Conservation (phyloP, 2,797 vertebrate genomes). For the Syngnathus rostellatus region DNA sequence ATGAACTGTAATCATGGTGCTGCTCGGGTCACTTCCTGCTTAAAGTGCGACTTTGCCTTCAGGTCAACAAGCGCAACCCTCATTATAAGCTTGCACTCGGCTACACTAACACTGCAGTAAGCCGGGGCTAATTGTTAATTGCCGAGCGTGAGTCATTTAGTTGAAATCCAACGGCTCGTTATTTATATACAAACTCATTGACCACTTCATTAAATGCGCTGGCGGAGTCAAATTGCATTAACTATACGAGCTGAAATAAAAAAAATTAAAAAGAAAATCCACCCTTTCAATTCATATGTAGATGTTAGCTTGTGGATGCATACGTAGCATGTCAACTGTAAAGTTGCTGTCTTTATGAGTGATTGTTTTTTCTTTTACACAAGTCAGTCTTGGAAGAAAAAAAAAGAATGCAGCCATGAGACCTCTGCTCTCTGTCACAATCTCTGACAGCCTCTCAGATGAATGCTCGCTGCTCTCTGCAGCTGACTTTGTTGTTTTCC, state of each 20-base stretch:
- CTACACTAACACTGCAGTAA: background rate
- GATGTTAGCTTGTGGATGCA: background rate
- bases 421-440: conserved; percentile 64
- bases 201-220: background rate
- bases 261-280: background rate
- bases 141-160: background rate
- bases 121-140: conserved; percentile 3
- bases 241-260: background rate
- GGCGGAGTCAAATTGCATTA: background rate
- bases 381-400: conserved; percentile 36
- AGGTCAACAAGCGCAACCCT: conserved; percentile 3
- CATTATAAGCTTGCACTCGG: conserved; percentile 3
- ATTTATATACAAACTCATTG: conserved; percentile 2
- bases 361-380: conserved; percentile 8
- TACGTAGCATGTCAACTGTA: background rate
- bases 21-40: background rate
- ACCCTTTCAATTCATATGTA: background rate
- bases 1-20: conserved; percentile 1
- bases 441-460: conserved; percentile 63
- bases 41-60: background rate
- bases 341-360: background rate
- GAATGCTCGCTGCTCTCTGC: conserved; percentile 65
- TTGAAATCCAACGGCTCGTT: background rate
- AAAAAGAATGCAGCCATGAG: conserved; percentile 52
- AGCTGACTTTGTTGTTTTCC: conserved; percentile 73